Percentiles rank a stretch among this genome's conserved stretches.
Conservation (phyloP, 2,888 invertebrate genomes). For the Epistrophe eligans region DNA sequence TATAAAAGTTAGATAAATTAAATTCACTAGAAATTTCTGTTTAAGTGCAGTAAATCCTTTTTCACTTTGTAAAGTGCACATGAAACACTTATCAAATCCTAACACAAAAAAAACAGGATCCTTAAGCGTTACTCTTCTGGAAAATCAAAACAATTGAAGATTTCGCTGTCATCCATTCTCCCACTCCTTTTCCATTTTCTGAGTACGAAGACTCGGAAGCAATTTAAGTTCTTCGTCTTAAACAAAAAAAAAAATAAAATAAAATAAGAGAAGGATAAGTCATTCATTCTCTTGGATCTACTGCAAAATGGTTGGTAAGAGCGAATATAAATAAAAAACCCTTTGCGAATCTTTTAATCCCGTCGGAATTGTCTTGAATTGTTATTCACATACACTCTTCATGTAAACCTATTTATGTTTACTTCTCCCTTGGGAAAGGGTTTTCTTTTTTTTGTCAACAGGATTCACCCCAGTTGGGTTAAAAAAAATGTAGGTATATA, state of each 20-base stretch:
- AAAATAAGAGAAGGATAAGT: slow-evolving; percentile 24
- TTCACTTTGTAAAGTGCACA: not conserved
- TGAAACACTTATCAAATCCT: not conserved
- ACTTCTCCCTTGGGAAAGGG: slow-evolving; percentile 39
- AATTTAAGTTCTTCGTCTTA: slow-evolving; percentile 20
- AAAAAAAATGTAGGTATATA: slow-evolving; percentile 15
- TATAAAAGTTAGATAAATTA: not conserved
- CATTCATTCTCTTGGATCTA: not conserved
- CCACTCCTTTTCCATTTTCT: not conserved
- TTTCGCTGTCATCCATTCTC: not conserved
- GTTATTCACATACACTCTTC: slow-evolving; percentile 53
- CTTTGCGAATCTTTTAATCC: slow-evolving; percentile 72
- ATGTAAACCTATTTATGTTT: slow-evolving; percentile 23
- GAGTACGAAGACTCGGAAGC: slow-evolving; percentile 9
- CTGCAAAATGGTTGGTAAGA: slow-evolving; percentile 28
- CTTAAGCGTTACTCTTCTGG: slow-evolving; percentile 11
- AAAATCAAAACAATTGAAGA: slow-evolving; percentile 14
- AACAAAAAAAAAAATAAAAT: not conserved
- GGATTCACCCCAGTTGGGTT: not conserved
- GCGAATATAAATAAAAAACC: slow-evolving; percentile 71
- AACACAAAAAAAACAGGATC: not conserved
- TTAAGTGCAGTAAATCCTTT: slow-evolving; percentile 9
- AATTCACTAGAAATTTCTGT: not conserved
- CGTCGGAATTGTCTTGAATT: slow-evolving; percentile 68
- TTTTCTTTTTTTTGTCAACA: slow-evolving; percentile 4